phyloP scores from a whole-genome alignment of 2,797 vertebrate species.

The Orientallactaga sibirica region DNA sequence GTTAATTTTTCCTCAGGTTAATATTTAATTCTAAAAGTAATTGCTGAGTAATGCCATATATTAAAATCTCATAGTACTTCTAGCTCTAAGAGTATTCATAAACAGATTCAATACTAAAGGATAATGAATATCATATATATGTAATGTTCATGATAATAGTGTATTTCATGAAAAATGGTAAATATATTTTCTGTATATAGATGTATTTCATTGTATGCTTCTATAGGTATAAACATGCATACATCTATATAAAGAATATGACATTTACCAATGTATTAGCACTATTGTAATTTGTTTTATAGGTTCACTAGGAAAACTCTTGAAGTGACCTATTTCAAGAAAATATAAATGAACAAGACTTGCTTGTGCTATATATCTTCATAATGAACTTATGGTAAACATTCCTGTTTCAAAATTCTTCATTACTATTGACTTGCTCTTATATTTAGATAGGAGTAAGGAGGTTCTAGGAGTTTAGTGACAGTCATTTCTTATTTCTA shows the following conservation, averaged over 20 bases:
- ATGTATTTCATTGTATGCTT: conserved; percentile 50
- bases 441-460: not conserved
- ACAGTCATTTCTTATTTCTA: conserved; percentile 16
- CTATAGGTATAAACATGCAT: conserved; percentile 44
- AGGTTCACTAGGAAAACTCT: conserved; percentile 70
- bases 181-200: conserved; percentile 66
- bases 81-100: conserved; percentile 68
- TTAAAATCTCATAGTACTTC: conserved; percentile 49
- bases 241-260: conserved; percentile 61
- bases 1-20: conserved; percentile 52
- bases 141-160: not conserved
- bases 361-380: conserved; percentile 55
- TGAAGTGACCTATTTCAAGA: conserved; percentile 70
- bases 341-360: conserved; percentile 61
- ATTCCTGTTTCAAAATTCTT: conserved; percentile 52
- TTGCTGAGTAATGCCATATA: conserved; percentile 70
- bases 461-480: not conserved
- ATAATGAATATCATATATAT: conserved; percentile 40
- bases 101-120: conserved; percentile 56
- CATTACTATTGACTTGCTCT: conserved; percentile 10
- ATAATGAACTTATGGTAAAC: conserved; percentile 48
- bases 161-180: conserved; percentile 24
- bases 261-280: conserved; percentile 50
- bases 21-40: conserved; percentile 65
- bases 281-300: conserved; percentile 70